Evolutionary conservation across 2,113 vertebrate genomes (phyloP), one percentile per base, ranked within the genome.

Genomic region (Cyrtonyx montezumae): DNA sequence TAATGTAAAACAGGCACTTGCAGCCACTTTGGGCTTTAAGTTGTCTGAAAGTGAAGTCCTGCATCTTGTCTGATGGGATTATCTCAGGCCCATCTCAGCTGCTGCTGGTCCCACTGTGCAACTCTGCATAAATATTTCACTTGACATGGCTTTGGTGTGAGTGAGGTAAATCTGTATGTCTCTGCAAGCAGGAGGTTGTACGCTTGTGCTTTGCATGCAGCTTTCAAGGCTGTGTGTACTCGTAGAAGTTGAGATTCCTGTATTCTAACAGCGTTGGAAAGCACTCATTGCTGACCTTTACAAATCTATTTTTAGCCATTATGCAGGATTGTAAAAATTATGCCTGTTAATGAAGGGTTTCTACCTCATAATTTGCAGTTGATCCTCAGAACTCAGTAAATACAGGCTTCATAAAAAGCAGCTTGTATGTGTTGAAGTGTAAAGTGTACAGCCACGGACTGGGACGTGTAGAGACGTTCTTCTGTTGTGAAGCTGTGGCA

Each of bases 381-480:
- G 37, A 48, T 63, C 46, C 46, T 71, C 59, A 36, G 32, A 82
- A 49, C 11, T 30, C 23, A 9, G 1, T 59, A 43, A 48, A 17
- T 17, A 2, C 0, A 32, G 63, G 20, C 28, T 68, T 26, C 0
- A 0, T 43, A 14, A 30, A 11, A 49, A n/a, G 9, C 22, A 49
- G 40, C 20, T 12, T 45, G 19, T 4, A 1, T 2, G 32, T 28
- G 37, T n/a, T 51, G 13, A 4, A n/a, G 36, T 53, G 26, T 53
- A 17, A 28, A 17, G 45, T 8, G 34, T n/a, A 1, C 20, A 9
- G 70, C 3, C n/a, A 30, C 30, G 3, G n/a, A 1, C 2, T 8
- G 28, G 8, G 1, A 2, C 0, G 30, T 4, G 4, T 45, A 3
- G 10, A 7, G 37, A 1, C 15, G 4, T 32, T 55, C 11, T 8